Conservation (phyloP, 2,113 vertebrate species). For the Maccullochella peelii region DNA sequence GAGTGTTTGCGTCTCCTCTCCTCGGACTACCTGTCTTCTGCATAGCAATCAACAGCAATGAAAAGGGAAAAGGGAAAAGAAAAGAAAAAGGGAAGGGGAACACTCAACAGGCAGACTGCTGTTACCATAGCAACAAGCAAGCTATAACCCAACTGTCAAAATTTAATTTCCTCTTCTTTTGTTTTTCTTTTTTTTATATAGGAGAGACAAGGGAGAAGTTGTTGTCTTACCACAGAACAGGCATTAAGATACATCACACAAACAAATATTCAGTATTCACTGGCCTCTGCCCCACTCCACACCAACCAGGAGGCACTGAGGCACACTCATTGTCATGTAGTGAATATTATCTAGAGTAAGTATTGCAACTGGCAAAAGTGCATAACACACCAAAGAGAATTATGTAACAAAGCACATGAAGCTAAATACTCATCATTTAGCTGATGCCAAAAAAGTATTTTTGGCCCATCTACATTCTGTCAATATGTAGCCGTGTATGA, state of each 20-base stretch:
- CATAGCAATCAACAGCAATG: constrained; percentile 56
- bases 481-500: background rate
- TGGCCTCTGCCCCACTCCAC: no score
- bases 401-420: constrained; percentile 16
- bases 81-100: constrained; percentile 17
- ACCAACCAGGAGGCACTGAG: constrained; percentile 8
- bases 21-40: constrained; percentile 37
- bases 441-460: background rate
- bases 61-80: constrained; percentile 39
- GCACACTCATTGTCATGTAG: constrained; percentile 15
- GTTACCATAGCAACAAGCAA: constrained; percentile 75
- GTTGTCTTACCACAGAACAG: constrained; percentile 33
- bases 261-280: constrained; percentile 26
- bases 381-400: constrained; percentile 2
- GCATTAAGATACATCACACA: constrained; percentile 40
- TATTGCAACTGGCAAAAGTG: constrained; percentile 22
- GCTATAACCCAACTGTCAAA: constrained; percentile 66
- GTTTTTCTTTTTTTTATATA: constrained; percentile 58
- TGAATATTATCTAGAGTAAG: background rate
- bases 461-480: constrained; percentile 1
- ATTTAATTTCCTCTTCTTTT: constrained; percentile 67
- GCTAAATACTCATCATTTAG: constrained; percentile 7
- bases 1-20: constrained; percentile 46
- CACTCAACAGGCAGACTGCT: constrained; percentile 51
- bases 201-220: constrained; percentile 30